Conservation (phyloP, 1,140 invertebrate genomes). For the Drosophila nigrodunni region DNA sequence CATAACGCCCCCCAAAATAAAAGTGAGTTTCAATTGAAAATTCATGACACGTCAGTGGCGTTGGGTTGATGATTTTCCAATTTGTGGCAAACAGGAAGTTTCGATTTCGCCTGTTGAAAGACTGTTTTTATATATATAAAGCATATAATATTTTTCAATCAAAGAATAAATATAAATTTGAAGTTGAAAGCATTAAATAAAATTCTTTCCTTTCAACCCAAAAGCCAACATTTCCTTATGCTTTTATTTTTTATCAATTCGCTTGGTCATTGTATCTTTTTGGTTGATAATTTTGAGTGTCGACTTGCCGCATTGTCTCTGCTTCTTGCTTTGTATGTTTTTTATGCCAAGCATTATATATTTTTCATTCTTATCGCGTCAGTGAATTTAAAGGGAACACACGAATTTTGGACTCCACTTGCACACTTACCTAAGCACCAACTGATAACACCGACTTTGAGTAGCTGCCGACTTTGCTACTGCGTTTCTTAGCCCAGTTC, state of each 20-base stretch:
- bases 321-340: background rate
- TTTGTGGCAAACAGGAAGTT: slow-evolving; percentile 57
- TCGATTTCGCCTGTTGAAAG: slow-evolving; percentile 73
- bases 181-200: too few relatives aligned
- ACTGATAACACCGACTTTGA: slow-evolving; percentile 23
- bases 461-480: background rate
- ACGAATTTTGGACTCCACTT: slow-evolving; percentile 13
- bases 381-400: background rate
- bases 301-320: slow-evolving; percentile 8
- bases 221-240: background rate
- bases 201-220: too few relatives aligned
- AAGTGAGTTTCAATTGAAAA: slow-evolving; percentile 41
- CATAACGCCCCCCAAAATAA: slow-evolving; percentile 40
- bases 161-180: background rate
- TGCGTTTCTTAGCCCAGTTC: too few relatives aligned
- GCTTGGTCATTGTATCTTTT: slow-evolving; percentile 26
- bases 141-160: too few relatives aligned
- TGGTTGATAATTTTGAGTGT: slow-evolving; percentile 19
- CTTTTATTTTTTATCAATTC: slow-evolving; percentile 36
- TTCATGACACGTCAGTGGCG: slow-evolving; percentile 50
- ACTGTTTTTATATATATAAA: slow-evolving; percentile 31
- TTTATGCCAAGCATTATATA: background rate
- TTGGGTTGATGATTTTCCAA: slow-evolving; percentile 15
- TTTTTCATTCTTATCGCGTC: slow-evolving; percentile 21
- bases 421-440: slow-evolving; percentile 2